phyloP scores from a whole-genome alignment of 2,888 invertebrate genomes.

The Cactoblastis cactorum region DNA sequence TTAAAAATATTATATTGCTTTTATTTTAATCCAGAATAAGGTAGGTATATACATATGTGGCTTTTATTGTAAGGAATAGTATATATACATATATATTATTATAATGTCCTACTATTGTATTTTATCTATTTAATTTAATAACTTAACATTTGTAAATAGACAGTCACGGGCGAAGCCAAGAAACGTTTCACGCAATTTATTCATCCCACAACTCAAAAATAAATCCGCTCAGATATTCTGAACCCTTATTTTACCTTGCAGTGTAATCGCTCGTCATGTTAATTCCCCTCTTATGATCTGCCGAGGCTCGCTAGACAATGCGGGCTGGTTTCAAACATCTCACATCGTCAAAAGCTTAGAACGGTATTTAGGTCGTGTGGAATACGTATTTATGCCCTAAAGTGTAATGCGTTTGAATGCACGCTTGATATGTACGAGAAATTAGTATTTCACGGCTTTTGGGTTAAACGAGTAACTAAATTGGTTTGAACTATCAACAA shows the following conservation, averaged over 20 bases:
- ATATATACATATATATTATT: too few relatives aligned
- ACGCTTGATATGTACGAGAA: background rate
- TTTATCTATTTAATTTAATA: too few relatives aligned
- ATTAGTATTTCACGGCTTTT: background rate
- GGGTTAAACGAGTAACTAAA: background rate
- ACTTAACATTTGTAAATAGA: too few relatives aligned
- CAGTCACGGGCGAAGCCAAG: too few relatives aligned
- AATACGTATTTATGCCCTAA: conserved; percentile 2
- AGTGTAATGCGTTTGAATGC: background rate
- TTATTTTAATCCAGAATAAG: too few relatives aligned
- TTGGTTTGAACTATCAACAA: too few relatives aligned
- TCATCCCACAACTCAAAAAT: background rate
- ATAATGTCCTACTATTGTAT: too few relatives aligned
- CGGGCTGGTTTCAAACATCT: conserved; percentile 6
- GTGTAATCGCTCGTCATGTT: conserved; percentile 11
- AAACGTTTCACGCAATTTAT: too few relatives aligned
- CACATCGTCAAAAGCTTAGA: conserved; percentile 7
- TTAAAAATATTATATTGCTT: too few relatives aligned
- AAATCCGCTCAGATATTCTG: background rate
- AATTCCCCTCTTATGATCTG: conserved; percentile 9
- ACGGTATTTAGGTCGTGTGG: conserved; percentile 9
- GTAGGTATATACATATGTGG: too few relatives aligned
- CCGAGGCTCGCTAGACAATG: conserved; percentile 5
- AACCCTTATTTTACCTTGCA: background rate
- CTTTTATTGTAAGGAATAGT: too few relatives aligned